A percentile compares a stretch with the other conserved stretches of the same genome.
phyloP scores from a whole-genome alignment of 2,888 invertebrate species.

The Idaea aversata region DNA sequence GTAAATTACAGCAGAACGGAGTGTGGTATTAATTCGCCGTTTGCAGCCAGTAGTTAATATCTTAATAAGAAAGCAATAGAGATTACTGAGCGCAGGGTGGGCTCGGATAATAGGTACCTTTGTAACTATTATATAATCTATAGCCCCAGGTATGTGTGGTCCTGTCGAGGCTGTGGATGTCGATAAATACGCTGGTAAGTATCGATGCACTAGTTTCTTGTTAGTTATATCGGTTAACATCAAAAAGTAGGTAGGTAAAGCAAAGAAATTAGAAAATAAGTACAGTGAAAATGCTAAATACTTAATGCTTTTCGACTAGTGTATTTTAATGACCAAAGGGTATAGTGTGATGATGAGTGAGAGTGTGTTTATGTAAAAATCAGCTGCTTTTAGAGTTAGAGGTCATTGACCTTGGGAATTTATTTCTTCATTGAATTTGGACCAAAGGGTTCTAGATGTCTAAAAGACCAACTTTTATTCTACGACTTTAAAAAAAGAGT shows the following conservation, averaged over 20 bases:
- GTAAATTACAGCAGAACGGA: neutral
- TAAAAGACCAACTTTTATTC: too few species aligned
- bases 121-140: slow-evolving; percentile 28
- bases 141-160: slow-evolving; percentile 57
- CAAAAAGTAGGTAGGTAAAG: neutral
- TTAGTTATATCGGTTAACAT: neutral
- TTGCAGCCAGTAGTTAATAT: slow-evolving; percentile 70
- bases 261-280: neutral
- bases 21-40: slow-evolving; percentile 28
- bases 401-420: too few species aligned
- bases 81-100: slow-evolving; percentile 62
- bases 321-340: too few species aligned
- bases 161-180: slow-evolving; percentile 41
- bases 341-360: too few species aligned
- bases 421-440: too few species aligned
- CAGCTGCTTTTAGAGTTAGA: too few species aligned
- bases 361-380: too few species aligned
- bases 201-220: neutral
- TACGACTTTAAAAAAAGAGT: too few species aligned
- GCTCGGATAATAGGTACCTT: slow-evolving; percentile 46
- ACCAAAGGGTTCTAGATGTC: too few species aligned
- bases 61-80: slow-evolving; percentile 76
- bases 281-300: too few species aligned
- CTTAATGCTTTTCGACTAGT: too few species aligned
- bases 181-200: slow-evolving; percentile 46